Percentiles rank a stretch among this genome's conserved stretches.
Conservation (phyloP, 2,888 invertebrate species). For the Fabriciana adippe region DNA sequence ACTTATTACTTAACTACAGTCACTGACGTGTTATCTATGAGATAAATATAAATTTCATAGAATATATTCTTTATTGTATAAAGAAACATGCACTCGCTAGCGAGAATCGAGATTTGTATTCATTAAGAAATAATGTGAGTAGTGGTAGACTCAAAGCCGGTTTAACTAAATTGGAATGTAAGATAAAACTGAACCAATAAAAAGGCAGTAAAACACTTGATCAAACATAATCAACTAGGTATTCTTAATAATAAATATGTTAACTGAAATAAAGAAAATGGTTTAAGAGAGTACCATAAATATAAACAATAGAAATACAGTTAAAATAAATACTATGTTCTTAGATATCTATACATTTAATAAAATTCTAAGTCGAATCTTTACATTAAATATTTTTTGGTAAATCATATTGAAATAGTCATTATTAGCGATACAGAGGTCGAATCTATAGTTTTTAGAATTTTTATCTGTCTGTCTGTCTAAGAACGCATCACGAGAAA, state of each 20-base stretch:
- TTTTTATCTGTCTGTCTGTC: no score
- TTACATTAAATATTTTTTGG: no score
- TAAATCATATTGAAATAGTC: no score
- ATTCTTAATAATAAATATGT: constrained; percentile 21
- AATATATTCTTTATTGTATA: neutral
- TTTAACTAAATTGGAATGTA: constrained; percentile 48
- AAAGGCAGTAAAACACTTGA: constrained; percentile 50
- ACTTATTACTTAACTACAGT: neutral
- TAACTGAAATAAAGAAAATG: constrained; percentile 4
- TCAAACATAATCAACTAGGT: constrained; percentile 52
- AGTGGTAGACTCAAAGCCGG: constrained; percentile 36
- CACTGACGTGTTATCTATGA: neutral
- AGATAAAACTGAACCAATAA: constrained; percentile 48
- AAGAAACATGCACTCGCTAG: constrained; percentile 1
- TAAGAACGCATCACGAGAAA: no score
- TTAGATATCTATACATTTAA: no score
- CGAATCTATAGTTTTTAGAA: no score
- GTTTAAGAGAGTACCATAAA: no score
- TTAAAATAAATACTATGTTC: no score
- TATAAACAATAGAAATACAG: no score
- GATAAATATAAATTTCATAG: neutral
- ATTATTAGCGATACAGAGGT: no score
- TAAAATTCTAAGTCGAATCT: no score
- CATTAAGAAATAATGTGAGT: neutral
- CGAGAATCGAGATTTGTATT: neutral